Evolutionary conservation across 92 coral and sea anemone genomes (phyloP).

Genomic region (Bergia sp.): DNA sequence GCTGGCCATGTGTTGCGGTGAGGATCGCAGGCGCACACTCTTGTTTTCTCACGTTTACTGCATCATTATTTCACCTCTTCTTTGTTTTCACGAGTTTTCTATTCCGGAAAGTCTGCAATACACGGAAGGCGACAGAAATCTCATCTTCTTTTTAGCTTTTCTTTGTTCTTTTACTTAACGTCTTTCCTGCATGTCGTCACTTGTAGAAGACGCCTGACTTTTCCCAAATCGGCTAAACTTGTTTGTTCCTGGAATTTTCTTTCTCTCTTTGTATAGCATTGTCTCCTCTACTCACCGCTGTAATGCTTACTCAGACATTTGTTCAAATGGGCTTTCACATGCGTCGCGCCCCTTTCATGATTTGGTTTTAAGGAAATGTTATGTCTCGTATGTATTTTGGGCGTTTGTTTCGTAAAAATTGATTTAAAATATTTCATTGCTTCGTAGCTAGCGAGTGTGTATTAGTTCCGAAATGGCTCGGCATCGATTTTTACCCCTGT

Average conservation of each 20-base stretch:
- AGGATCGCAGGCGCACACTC: not conserved
- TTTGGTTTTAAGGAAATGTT: not conserved
- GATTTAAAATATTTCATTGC: not conserved
- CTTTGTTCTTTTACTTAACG: not conserved
- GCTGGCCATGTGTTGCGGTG: not conserved
- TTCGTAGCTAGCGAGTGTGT: not conserved
- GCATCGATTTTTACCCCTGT: not conserved
- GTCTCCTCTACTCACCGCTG: not conserved
- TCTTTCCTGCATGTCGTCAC: not conserved
- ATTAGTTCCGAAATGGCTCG: not conserved
- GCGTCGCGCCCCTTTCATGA: not conserved
- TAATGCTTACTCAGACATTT: not conserved
- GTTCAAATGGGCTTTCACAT: not conserved
- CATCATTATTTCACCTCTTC: not conserved
- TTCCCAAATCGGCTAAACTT: not conserved
- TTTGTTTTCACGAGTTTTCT: not conserved
- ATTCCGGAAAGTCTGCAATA: not conserved
- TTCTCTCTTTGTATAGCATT: not conserved
- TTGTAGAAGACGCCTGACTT: not conserved
- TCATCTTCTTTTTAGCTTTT: not conserved
- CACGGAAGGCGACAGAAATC: conserved; percentile 21
- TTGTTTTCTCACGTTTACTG: not conserved
- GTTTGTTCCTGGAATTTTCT: not conserved
- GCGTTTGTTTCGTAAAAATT: not conserved
- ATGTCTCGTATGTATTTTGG: not conserved